Conservation (phyloP, 1,140 invertebrate genomes). For the Drosophila tsacasi region DNA sequence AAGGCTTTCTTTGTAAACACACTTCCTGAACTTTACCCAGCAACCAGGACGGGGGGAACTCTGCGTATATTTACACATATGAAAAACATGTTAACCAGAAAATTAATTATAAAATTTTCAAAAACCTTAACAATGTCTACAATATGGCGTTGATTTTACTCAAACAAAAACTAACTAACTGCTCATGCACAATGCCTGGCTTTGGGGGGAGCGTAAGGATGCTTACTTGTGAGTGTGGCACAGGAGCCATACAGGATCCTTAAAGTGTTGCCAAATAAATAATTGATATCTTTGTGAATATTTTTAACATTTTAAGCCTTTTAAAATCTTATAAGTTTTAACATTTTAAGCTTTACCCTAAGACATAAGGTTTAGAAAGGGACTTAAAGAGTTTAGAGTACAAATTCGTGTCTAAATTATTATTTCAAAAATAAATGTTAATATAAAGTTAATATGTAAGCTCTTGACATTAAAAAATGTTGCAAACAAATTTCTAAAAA, state of each 20-base stretch:
- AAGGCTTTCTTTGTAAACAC: slow-evolving; percentile 82
- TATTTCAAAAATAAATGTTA: not conserved
- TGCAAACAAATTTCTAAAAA: not conserved
- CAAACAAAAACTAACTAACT: slow-evolving; percentile 77
- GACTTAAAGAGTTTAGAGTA: not conserved
- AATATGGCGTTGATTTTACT: slow-evolving; percentile 81
- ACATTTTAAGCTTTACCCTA: not conserved
- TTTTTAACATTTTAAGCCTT: too few species aligned
- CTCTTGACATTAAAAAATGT: not conserved
- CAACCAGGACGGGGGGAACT: slow-evolving; percentile 35
- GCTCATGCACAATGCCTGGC: slow-evolving; percentile 26
- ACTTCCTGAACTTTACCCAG: slow-evolving; percentile 77
- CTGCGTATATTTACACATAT: slow-evolving; percentile 68
- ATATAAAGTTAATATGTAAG: not conserved
- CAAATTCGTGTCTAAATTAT: not conserved
- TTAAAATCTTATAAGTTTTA: too few species aligned
- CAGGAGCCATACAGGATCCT: slow-evolving; percentile 45
- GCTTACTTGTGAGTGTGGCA: not conserved
- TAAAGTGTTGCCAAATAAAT: slow-evolving; percentile 4
- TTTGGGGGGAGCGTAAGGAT: not conserved
- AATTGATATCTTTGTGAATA: too few species aligned
- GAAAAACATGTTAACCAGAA: slow-evolving; percentile 81
- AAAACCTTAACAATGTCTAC: slow-evolving; percentile 82
- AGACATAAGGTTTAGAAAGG: accelerated
- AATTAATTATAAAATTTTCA: slow-evolving; percentile 84